phyloP scores from a whole-genome alignment of 2,888 invertebrate genomes.

The Nipponacmea schrenckii region DNA sequence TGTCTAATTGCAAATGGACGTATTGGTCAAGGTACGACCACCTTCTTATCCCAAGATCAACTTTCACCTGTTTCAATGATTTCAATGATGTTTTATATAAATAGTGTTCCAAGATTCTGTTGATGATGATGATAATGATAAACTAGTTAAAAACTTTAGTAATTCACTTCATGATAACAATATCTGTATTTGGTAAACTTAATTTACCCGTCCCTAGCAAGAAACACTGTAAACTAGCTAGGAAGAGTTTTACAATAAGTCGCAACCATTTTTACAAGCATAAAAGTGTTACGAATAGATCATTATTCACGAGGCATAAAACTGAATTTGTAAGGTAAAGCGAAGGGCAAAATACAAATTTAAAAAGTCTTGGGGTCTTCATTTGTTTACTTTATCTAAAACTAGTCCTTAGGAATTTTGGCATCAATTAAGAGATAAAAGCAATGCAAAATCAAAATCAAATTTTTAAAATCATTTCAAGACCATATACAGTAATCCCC shows the following conservation, averaged over 20 bases:
- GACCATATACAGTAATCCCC: too few species aligned
- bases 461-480: too few species aligned
- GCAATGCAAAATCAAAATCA: too few species aligned
- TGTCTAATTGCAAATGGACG: slow-evolving; percentile 17
- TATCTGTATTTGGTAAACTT: not conserved
- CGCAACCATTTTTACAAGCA: too few species aligned
- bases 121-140: not conserved
- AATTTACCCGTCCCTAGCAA: too few species aligned
- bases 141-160: not conserved
- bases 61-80: not conserved
- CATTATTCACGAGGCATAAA: not conserved
- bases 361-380: not conserved
- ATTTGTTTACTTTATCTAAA: not conserved
- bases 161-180: not conserved
- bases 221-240: too few species aligned
- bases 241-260: too few species aligned
- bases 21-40: slow-evolving; percentile 15
- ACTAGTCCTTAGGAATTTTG: not conserved
- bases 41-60: not conserved
- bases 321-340: not conserved
- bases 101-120: too few species aligned
- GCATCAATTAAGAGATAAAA: not conserved
- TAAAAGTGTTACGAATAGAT: too few species aligned
- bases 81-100: too few species aligned
- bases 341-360: not conserved